phyloP scores from a whole-genome alignment of 2,797 vertebrate genomes.

The Enteromius radiatus region DNA sequence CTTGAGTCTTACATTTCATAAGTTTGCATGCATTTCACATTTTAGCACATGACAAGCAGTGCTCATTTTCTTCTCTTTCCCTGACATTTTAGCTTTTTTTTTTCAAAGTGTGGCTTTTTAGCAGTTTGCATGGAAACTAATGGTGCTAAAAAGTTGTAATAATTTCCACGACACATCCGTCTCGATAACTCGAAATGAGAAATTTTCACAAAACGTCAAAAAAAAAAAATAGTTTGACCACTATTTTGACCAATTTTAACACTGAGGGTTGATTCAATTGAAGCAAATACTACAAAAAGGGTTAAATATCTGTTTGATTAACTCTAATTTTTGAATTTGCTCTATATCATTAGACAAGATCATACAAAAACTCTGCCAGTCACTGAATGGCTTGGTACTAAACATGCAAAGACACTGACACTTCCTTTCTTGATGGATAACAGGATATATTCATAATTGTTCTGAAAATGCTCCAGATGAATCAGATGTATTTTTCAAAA shows the following conservation, averaged over 20 bases:
- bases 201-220: neutral
- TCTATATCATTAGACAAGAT: neutral
- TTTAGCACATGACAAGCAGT: neutral
- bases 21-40: neutral
- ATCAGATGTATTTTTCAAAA: constrained; percentile 55
- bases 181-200: neutral
- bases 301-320: constrained; percentile 43
- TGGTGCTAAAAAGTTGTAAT: neutral
- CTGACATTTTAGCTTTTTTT: too few relatives aligned
- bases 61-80: neutral
- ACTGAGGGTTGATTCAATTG: neutral
- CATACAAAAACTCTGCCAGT: neutral
- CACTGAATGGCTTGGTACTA: neutral
- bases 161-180: neutral
- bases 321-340: neutral
- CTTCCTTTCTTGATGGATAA: constrained; percentile 14
- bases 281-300: neutral
- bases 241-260: neutral
- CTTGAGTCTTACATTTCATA: neutral
- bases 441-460: constrained; percentile 53
- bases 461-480: constrained; percentile 55
- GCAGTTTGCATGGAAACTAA: neutral
- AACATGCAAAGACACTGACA: neutral
- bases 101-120: too few relatives aligned
- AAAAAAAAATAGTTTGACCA: neutral